Evolutionary conservation across 2,113 vertebrate genomes (phyloP).

Genomic region (Indicator maculatus): DNA sequence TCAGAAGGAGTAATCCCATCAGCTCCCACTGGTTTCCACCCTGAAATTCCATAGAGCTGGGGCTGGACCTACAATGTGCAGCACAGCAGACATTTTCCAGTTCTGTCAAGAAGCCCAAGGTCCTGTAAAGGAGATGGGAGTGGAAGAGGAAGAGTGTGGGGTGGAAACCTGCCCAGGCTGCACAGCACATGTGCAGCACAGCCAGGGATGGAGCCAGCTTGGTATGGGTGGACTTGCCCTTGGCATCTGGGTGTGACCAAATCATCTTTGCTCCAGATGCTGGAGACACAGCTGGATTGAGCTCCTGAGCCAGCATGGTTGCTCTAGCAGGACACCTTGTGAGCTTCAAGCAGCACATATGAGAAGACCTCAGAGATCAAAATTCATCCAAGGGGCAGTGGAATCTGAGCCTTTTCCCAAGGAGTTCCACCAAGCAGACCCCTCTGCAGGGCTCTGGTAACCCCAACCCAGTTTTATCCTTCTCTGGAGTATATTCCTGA

Average conservation of each 20-base stretch:
- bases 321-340: background rate
- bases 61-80: background rate
- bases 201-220: background rate
- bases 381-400: background rate
- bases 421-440: background rate
- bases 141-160: background rate
- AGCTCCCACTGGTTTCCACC: background rate
- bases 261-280: background rate
- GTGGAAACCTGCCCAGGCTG: background rate
- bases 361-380: background rate
- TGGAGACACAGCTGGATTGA: background rate
- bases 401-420: background rate
- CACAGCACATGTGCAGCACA: background rate
- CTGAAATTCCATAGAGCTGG: background rate
- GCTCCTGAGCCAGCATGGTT: background rate
- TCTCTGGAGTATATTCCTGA: background rate
- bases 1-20: background rate
- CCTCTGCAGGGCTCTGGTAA: background rate
- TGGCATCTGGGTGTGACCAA: background rate
- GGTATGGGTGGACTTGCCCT: background rate
- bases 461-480: background rate
- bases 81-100: background rate
- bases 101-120: background rate
- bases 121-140: background rate
- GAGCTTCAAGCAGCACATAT: background rate